Base-by-base conservation (phyloP, 2,113 vertebrate species). In the Apistogramma diplotaenia region DNA sequence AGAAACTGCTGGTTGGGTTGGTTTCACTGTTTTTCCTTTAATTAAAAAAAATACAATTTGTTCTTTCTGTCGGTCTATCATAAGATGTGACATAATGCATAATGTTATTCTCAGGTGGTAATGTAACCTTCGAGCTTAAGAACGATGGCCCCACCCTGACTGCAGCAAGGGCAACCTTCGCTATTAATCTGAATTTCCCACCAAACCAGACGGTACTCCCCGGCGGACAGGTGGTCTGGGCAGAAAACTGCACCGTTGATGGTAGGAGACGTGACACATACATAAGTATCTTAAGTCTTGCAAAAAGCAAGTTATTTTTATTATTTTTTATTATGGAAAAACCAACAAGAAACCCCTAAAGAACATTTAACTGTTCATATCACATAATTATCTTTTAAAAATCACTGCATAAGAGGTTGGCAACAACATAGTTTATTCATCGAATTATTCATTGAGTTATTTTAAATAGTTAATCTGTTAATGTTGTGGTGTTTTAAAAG, bases 81-180 rank as follows among this genome's bases (percentile, higher is more conserved):
- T 43, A 67, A 76, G 0, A 25, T 31, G 3, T 40, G 67, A 58
- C 56, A 74, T 46, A 56, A 27, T 37, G 9, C 56, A 1, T 35
- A 9, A 13, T 40, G 5, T 86, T 76, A 27, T 75, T 82, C 59
- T 56, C 76, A 99, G 97, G 97, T 1, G 98, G 97, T 7, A 85
- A 95, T 1, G 94, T 99, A 33, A 91, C 96, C 19, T 95, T 98
- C 79, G 90, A 96, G 62, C 77, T 98, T 80, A 95, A 93, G 81
- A 99, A 96, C 3, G 98, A 99, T 13, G 95, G 94, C 1, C 98
- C 98, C 25, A 98, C 96, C 1, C 91, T 99, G 87, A 89, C 91
- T 2, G 97, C 97, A 21, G 97, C 97, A 15, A 95, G 92, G 62
- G 86, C 95, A 31, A 97, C 96, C 25, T 99, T 99, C 93, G 95